Conservation (phyloP, 2,888 invertebrate genomes). For the Zygothrica quintamaculata region DNA sequence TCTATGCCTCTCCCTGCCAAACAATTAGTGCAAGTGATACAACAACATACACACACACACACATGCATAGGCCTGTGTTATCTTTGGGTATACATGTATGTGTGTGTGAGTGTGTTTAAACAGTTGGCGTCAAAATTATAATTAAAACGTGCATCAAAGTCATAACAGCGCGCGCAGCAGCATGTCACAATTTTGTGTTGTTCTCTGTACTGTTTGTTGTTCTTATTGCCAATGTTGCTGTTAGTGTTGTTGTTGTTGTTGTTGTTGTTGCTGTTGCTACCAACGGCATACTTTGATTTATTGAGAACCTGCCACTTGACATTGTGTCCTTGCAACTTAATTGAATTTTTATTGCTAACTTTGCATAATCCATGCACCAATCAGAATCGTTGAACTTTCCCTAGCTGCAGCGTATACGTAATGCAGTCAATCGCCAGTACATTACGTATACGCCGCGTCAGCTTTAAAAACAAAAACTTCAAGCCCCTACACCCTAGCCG, state of each 20-base stretch:
- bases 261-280: constrained; percentile 14
- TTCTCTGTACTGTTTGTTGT: constrained; percentile 1
- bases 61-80: constrained; percentile 30
- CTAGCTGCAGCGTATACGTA: constrained; percentile 61
- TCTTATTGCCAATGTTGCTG: neutral
- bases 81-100: constrained; percentile 38
- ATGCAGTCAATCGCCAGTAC: constrained; percentile 40
- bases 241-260: constrained; percentile 33
- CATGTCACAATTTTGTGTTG: constrained; percentile 71
- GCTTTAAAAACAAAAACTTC: constrained; percentile 36
- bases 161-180: constrained; percentile 61
- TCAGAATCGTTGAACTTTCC: constrained; percentile 24
- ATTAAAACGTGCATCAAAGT: constrained; percentile 82
- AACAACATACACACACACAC: constrained; percentile 46
- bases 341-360: constrained; percentile 81
- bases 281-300: constrained; percentile 43
- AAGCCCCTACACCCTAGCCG: neutral
- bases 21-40: constrained; percentile 66
- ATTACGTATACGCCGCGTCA: constrained; percentile 63
- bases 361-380: constrained; percentile 66
- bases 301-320: constrained; percentile 67
- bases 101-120: constrained; percentile 66
- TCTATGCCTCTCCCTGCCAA: constrained; percentile 35
- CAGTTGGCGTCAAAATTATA: constrained; percentile 81
- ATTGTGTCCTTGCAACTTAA: constrained; percentile 72